These are phyloP conservation scores for Cathartes aura DNA, from an alignment of 2,113 vertebrate species.

Conservation along the genomic window DNA sequence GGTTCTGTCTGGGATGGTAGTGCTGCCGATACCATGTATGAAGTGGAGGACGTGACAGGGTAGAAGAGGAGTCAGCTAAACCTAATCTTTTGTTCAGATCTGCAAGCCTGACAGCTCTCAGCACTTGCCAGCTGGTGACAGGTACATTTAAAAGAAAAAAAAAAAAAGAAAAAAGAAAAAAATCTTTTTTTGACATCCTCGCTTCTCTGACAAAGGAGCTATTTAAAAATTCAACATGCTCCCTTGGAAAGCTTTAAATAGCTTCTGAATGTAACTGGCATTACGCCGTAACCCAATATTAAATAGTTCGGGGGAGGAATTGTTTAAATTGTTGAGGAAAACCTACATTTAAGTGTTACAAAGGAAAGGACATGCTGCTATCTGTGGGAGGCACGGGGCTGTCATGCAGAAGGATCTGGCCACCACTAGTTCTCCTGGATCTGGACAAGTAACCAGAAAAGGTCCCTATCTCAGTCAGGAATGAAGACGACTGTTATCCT, in stretches of 20 bases:
- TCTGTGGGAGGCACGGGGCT: neutral
- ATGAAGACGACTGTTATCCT: neutral
- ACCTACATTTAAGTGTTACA: neutral
- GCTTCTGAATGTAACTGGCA: slow-evolving; percentile 13
- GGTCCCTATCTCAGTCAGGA: neutral
- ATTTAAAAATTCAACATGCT: slow-evolving; percentile 54
- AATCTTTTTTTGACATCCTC: slow-evolving; percentile 1
- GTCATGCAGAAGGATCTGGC: neutral
- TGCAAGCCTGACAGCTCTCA: slow-evolving; percentile 43
- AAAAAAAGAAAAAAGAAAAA: neutral
- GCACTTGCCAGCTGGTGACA: slow-evolving; percentile 58
- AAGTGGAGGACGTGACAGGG: neutral
- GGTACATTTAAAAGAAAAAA: slow-evolving; percentile 3
- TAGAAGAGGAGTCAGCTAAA: neutral
- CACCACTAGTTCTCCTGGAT: neutral
- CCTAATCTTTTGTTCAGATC: slow-evolving; percentile 43
- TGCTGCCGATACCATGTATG: neutral
- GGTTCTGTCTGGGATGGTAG: neutral
- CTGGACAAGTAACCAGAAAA: neutral
- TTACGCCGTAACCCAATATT: slow-evolving; percentile 32
- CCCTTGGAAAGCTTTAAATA: slow-evolving; percentile 61
- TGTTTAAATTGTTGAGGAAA: slow-evolving; percentile 21
- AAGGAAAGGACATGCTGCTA: neutral
- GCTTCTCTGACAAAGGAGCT: slow-evolving; percentile 48
- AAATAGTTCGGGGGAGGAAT: slow-evolving; percentile 32